Base-by-base conservation (phyloP, 2,113 vertebrate species). In the Vulpes vulpes region DNA sequence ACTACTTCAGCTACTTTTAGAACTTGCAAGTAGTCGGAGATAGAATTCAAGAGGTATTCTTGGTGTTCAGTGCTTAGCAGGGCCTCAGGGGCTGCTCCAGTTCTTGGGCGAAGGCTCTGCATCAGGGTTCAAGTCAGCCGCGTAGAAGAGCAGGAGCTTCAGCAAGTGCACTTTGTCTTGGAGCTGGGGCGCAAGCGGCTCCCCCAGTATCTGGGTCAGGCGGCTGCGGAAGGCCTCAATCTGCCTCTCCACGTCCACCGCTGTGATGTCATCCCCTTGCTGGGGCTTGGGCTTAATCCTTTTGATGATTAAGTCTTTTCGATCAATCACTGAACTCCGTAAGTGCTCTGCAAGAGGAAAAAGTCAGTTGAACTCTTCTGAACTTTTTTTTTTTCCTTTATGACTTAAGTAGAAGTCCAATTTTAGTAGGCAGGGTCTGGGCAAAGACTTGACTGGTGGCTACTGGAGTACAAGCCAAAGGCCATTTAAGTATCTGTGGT, bases 101-200 rank as follows among this genome's bases (percentile, higher is more conserved):
- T 7, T 73, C 73, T 60, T 27, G 0, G 79, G 7, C 4, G 86
- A 0, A 9, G 83, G 62, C 62, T 97, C 97, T 3, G 85, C 12
- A 0, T 97, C 98, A 0, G 97, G 95, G 93, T 98, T 97, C 89
- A 97, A 32, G 86, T 97, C 96, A 0, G 98, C 97, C 0, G 97
- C 95, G 0, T 93, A 98, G 95, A 97, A 95, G 64, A 98, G 96
- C 67, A 98, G 96, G 43, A 98, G 97, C 96, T 97, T 98, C 83
- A 98, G 2, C 96, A 99, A 97, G 17, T 89, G 96, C 84, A 99
- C 96, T 17, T 99, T 99, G 92, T 99, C 99, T 17, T 97, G 98
- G 55, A 99, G 98, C 62, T 99, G 99, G 0, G 90, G 94, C 15
- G 99, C 99, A 5, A 99, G 97, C 6, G 98, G 98, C 64, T 99